These are phyloP conservation scores for Synergus itoensis DNA, from an alignment of 2,888 invertebrate genomes.

Conservation along the genomic window DNA sequence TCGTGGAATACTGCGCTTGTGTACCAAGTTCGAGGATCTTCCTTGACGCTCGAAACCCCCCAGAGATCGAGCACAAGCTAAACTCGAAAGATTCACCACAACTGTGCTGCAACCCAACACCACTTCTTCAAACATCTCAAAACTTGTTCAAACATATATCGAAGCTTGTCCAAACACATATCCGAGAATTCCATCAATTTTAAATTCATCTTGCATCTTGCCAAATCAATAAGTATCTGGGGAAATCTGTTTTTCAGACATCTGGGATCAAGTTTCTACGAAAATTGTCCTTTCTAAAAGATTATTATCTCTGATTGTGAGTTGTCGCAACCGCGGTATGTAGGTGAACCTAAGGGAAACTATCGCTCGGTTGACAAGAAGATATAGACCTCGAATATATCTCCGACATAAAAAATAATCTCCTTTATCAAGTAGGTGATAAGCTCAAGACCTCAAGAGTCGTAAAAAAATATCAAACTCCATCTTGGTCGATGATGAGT, in stretches of 20 bases:
- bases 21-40: conserved; percentile 4
- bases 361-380: background rate
- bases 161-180: background rate
- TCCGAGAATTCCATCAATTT: background rate
- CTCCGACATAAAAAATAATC: conserved; percentile 26
- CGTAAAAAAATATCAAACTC: conserved; percentile 12
- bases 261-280: background rate
- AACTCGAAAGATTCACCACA: background rate
- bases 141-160: background rate
- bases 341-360: background rate
- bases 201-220: background rate
- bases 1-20: conserved; percentile 6
- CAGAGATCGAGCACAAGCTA: background rate
- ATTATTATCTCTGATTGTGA: background rate
- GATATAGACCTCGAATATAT: background rate
- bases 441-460: conserved; percentile 23
- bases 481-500: background rate
- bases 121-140: conserved; percentile 7
- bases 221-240: background rate
- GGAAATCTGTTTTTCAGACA: background rate
- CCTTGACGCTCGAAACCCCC: background rate
- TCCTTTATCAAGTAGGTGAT: background rate
- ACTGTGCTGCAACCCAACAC: background rate
- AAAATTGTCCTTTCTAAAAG: background rate
- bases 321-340: background rate